Percentiles rank a stretch among this genome's conserved stretches.
Evolutionary conservation across 1,140 invertebrate genomes (phyloP).

Genomic region (Caenorhabditis tropicalis): DNA sequence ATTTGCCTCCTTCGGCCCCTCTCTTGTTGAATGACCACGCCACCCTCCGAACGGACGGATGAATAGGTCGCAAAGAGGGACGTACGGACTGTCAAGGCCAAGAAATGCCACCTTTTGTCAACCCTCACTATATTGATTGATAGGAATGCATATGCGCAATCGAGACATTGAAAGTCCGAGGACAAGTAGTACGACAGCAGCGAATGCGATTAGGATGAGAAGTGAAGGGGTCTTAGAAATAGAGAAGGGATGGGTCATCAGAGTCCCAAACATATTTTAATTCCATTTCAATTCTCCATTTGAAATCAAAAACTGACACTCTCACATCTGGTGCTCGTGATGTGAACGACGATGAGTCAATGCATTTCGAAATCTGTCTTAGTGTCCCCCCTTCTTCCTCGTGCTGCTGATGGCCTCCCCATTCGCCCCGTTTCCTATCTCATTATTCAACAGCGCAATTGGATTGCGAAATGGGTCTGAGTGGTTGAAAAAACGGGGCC

Average conservation of each 20-base stretch:
- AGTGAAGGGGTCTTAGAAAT: background rate
- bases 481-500: conserved; percentile 26
- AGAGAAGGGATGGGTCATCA: background rate
- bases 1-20: conserved; percentile 25
- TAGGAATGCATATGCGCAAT: conserved; percentile 35
- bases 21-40: conserved; percentile 27
- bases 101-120: conserved; percentile 40
- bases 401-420: conserved; percentile 16
- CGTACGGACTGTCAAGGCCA: conserved; percentile 39
- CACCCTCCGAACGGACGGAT: conserved; percentile 31
- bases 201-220: conserved; percentile 4
- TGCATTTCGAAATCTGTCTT: conserved; percentile 40
- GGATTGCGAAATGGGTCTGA: conserved; percentile 41
- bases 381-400: background rate
- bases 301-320: conserved; percentile 42
- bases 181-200: background rate
- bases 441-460: conserved; percentile 37
- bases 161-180: conserved; percentile 14
- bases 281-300: conserved; percentile 6
- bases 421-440: background rate
- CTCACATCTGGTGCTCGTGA: conserved; percentile 37
- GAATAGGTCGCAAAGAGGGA: conserved; percentile 16
- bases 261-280: background rate
- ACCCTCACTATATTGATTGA: conserved; percentile 38
- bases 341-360: conserved; percentile 33